Conservation (phyloP, 2,888 invertebrate genomes). For the Chaetoderma sp. region DNA sequence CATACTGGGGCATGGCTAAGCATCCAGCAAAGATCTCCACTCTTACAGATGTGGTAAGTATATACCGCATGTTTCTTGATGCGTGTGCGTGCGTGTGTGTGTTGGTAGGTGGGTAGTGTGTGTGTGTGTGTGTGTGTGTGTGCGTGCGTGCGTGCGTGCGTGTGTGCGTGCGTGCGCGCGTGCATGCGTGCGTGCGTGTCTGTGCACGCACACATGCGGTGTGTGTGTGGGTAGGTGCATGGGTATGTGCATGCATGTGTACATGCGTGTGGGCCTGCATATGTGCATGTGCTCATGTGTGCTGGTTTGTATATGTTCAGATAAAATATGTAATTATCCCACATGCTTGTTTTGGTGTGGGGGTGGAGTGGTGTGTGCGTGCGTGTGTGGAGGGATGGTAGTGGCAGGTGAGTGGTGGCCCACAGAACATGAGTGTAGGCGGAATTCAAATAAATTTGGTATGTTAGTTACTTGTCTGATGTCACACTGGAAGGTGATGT, state of each 20-base stretch:
- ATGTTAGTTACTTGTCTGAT: no score
- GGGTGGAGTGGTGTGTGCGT: slow-evolving; percentile 6
- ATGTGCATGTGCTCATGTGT: not conserved
- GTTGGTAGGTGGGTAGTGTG: not conserved
- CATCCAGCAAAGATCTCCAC: slow-evolving; percentile 64
- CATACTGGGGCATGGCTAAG: slow-evolving; percentile 62
- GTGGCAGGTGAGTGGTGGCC: no score
- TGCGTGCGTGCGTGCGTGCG: slow-evolving; percentile 11
- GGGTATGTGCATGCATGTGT: slow-evolving; percentile 9
- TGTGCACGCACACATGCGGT: not conserved
- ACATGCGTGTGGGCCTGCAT: slow-evolving; percentile 1
- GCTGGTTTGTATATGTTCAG: slow-evolving; percentile 13
- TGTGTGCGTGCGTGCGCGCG: slow-evolving; percentile 10
- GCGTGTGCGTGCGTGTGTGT: no score
- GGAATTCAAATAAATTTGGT: no score
- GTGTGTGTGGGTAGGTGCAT: not conserved
- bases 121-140: not conserved
- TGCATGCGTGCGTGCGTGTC: not conserved
- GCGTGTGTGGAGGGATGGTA: no score
- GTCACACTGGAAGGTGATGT: no score
- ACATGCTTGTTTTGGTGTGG: slow-evolving; percentile 8
- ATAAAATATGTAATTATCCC: no score
- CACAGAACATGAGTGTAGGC: no score
- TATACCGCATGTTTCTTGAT: not conserved
- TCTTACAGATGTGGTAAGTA: slow-evolving; percentile 65